Conservation (phyloP, 2,113 vertebrate species). For the Orthochromis indermauri region DNA sequence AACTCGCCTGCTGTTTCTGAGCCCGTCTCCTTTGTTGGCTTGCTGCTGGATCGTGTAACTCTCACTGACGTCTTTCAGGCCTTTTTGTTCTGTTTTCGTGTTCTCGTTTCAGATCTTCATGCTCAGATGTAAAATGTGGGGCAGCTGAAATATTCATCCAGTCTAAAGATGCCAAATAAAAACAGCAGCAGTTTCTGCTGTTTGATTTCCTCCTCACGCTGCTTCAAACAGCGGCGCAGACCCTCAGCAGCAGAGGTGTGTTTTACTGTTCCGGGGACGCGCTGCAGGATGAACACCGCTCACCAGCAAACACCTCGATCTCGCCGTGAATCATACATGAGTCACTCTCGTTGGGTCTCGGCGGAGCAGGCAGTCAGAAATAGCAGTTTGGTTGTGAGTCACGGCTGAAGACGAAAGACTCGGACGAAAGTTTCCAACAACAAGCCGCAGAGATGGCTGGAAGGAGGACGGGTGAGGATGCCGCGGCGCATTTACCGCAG, state of each 20-base stretch:
- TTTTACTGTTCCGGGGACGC: neutral
- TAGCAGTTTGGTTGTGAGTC: neutral
- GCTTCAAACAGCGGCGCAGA: neutral
- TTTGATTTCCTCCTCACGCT: neutral
- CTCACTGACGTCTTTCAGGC: neutral
- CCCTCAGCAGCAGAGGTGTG: neutral
- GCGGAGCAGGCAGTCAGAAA: neutral
- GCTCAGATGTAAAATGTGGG: neutral
- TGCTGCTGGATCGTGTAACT: neutral
- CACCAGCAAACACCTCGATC: neutral
- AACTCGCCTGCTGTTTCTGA: neutral
- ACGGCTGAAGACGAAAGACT: neutral
- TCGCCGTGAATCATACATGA: constrained; percentile 24
- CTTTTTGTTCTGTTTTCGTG: neutral
- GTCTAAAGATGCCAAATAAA: neutral
- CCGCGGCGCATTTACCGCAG: neutral
- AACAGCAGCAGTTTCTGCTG: neutral
- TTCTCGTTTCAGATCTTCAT: neutral
- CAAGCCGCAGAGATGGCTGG: neutral
- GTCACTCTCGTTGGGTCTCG: neutral
- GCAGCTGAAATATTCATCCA: neutral
- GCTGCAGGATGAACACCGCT: neutral
- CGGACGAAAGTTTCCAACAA: neutral
- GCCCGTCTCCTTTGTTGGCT: neutral
- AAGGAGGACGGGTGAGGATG: neutral